These are phyloP conservation scores for Felis chaus DNA, from an alignment of 2,113 vertebrate genomes.

Conservation along the genomic window DNA sequence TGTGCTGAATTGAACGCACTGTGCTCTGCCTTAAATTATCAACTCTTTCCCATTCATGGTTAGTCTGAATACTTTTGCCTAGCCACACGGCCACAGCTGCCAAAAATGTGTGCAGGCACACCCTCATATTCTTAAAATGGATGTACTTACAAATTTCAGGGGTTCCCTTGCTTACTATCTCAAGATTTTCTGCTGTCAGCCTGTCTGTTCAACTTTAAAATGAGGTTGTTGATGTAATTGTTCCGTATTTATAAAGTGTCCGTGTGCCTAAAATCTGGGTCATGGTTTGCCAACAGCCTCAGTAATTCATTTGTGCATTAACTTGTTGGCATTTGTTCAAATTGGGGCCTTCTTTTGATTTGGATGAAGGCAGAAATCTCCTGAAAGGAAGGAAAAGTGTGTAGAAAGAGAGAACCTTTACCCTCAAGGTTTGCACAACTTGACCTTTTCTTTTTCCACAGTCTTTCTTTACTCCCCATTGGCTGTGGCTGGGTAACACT, in stretches of 20 bases:
- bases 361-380: neutral
- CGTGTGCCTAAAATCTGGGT: neutral
- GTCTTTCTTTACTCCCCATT: neutral
- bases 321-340: neutral
- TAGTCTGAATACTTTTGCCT: constrained; percentile 66
- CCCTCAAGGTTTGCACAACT: neutral
- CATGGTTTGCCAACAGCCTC: neutral
- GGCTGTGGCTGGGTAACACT: neutral
- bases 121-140: constrained; percentile 61
- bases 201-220: constrained; percentile 18
- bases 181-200: neutral
- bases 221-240: neutral
- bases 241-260: neutral
- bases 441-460: neutral
- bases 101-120: constrained; percentile 66
- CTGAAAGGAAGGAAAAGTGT: neutral
- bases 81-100: constrained; percentile 50
- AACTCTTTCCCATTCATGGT: constrained; percentile 61
- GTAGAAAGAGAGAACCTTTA: neutral
- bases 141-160: constrained; percentile 45
- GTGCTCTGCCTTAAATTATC: constrained; percentile 54
- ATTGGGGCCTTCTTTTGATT: neutral
- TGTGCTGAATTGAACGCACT: neutral
- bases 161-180: constrained; percentile 18
- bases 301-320: neutral